Base-by-base conservation (phyloP, 92 coral and sea anemone genomes). In the Epizoanthus rinbou region DNA sequence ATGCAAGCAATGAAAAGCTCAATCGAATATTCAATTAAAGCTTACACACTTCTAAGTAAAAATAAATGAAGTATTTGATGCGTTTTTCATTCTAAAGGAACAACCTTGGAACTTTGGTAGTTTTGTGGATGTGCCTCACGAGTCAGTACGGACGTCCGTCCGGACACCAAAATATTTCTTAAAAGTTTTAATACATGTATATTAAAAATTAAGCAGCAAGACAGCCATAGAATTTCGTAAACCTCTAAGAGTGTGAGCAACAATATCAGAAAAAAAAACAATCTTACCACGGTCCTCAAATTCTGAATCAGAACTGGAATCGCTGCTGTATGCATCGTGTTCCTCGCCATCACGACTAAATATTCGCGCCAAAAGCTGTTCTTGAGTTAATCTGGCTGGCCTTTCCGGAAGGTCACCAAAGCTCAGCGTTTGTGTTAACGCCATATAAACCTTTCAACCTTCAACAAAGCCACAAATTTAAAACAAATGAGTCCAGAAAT, bases 321-420 rank as follows among this genome's bases (percentile, higher is more conserved):
- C 95, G 57, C 91, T 91, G 41, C 79, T 71, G 90, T 84, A 84
- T 50, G 76, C 73, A 15, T 67, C 84, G 50, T 74, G 90, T 72
- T 73, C 92, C 19, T 69, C 69, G 28, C 72, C 90, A 31, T 88
- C 87, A 16, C 89, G 85, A 69, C 93, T 80, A 84, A 93, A 93
- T 63, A 93, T 91, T 84, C 97, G 87, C 50, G 91, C 97, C 56
- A 93, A 81, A 60, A 93, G 86, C 73, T 93, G 91, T 78, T 92
- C 91, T 31, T 91, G 97, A 39, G 94, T 88, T 71, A 91, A 67
- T 74, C 92, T 76, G 21, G 87, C 64, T 53, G 74, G 83, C 72
- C 86, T 88, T 76, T 87, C 75, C 57, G 90, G 85, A 52, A 88
- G 82, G 35, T 89, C 76, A 56, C 67, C 79, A 69, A 71, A 89